phyloP scores from a whole-genome alignment of 2,113 vertebrate species.

The Australoheros scitulus region DNA sequence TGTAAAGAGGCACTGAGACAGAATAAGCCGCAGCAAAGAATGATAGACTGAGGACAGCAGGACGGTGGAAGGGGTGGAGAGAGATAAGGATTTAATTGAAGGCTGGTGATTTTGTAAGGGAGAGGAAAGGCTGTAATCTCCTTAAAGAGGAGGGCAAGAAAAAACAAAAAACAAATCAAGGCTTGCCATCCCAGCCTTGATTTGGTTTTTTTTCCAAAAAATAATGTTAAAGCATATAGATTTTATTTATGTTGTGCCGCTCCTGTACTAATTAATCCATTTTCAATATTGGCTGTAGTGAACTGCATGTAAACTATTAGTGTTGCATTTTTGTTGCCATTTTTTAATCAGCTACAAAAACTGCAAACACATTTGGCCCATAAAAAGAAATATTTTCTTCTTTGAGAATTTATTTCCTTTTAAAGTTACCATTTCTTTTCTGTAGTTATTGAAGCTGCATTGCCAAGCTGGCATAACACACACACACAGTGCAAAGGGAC shows the following conservation, averaged over 20 bases:
- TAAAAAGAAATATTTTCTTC: fast-evolving
- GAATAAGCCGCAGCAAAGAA: slow-evolving; percentile 1
- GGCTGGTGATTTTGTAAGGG: slow-evolving; percentile 59
- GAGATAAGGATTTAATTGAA: slow-evolving; percentile 60
- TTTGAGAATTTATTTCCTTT: neutral
- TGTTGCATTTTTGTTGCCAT: neutral
- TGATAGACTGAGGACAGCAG: neutral
- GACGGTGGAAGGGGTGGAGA: slow-evolving; percentile 39
- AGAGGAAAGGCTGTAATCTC: slow-evolving; percentile 58
- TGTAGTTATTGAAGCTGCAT: neutral
- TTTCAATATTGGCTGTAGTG: neutral
- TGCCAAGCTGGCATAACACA: neutral
- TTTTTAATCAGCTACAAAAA: neutral
- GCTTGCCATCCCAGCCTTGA: too few species aligned
- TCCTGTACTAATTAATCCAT: neutral
- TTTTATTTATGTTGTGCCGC: neutral
- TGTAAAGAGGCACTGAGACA: neutral
- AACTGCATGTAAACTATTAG: too few species aligned
- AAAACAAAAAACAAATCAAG: neutral
- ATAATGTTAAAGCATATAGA: neutral
- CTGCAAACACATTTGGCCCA: neutral
- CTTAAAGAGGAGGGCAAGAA: slow-evolving; percentile 40
- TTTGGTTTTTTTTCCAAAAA: too few species aligned
- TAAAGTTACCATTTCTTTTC: neutral
- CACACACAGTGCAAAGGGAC: too few species aligned